Base-by-base conservation (phyloP, 2,797 vertebrate species). In the Acanthurus lineatus region DNA sequence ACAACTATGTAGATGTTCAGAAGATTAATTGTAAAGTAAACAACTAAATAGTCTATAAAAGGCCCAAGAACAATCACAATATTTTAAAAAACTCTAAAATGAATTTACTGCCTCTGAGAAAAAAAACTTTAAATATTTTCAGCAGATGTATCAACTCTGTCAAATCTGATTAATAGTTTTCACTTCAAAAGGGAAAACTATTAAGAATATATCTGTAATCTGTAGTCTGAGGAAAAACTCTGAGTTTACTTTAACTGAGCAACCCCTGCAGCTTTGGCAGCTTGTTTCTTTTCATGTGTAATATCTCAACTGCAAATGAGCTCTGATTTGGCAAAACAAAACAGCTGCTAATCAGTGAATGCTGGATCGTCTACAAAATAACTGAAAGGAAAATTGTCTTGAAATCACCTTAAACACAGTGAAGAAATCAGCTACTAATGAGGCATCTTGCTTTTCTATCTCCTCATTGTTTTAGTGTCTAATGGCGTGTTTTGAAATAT, bases 331-430 rank as follows among this genome's bases (percentile, higher is more conserved):
- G 53, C 15, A 65, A 81, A 64, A 78, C 68, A 69, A 73, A 76
- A 77, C 67, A 71, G 73, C 58, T 71, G 79, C 76, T 89, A 87
- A 89, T 86, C 83, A 89, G 83, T 35, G 51, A 68, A 20, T 19
- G 52, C 45, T 67, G 59, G 70, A 84, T 73, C 16, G 59, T 62
- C 20, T 78, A 72, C 59, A 75, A 60, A 75, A 82, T 60, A 67
- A 81, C 10, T 63, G 70, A 79, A 10, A 57, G 66, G 59, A 67
- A 83, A 40, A 53, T 51, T 1, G 53, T 61, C 69, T 54, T 61
- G 51, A 77, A 81, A 77, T 77, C 74, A 58, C 47, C 47, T 68
- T 65, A 51, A 69, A 69, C 38, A 28, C 38, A 56, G 42, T 73
- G n/a, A 71, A 64, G 35, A 53, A 69, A 84, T 63, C 45, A 69